Evolutionary conservation across 2,113 vertebrate species (phyloP).

Genomic region (Eidolon helvum): DNA sequence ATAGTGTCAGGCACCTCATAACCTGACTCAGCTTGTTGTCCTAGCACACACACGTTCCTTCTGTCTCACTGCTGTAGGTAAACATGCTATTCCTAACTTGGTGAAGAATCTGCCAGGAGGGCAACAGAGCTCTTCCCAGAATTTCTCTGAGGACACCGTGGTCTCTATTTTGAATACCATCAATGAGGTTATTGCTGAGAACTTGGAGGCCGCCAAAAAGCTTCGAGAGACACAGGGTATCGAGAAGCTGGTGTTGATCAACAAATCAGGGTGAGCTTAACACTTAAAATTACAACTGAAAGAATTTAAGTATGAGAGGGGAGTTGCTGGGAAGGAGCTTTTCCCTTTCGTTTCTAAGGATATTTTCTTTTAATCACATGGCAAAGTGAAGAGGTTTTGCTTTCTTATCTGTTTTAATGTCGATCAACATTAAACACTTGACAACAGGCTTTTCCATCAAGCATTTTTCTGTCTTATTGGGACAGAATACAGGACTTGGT

Average conservation of each 20-base stretch:
- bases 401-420: background rate
- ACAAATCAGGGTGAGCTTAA: constrained; percentile 90
- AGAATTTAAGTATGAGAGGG: background rate
- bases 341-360: background rate
- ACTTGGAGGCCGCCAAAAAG: constrained; percentile 93
- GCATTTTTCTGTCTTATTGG: background rate
- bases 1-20: background rate
- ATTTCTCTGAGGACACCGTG: constrained; percentile 91
- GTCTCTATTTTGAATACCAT: constrained; percentile 94
- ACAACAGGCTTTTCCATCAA: background rate
- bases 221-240: constrained; percentile 94
- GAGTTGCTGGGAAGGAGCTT: background rate
- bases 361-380: background rate
- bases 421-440: background rate
- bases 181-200: constrained; percentile 93
- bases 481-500: background rate
- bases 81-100: constrained; percentile 92
- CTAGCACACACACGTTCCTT: background rate
- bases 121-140: constrained; percentile 89
- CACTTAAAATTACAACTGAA: background rate
- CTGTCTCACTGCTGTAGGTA: constrained; percentile 81
- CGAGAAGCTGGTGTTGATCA: constrained; percentile 95
- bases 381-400: background rate
- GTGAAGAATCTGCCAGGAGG: constrained; percentile 93
- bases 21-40: background rate